Percentiles rank a stretch among this genome's conserved stretches.
Evolutionary conservation across 1,140 invertebrate species (phyloP).

Genomic region (Achatina immaculata): DNA sequence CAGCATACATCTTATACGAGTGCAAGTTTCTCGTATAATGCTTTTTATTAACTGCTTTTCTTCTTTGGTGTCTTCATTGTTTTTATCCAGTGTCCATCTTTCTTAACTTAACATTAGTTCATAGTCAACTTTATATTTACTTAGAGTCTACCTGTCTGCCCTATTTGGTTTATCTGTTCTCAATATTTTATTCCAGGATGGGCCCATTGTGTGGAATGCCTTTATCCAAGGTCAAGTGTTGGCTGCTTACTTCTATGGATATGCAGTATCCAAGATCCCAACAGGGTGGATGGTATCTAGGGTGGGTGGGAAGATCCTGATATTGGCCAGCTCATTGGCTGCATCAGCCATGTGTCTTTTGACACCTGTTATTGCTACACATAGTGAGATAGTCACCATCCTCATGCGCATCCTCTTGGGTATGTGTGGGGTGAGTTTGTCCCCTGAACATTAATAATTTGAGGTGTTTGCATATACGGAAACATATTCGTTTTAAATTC

Average conservation of each 20-base stretch:
- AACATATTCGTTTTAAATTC: too few relatives aligned
- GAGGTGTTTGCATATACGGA: too few relatives aligned
- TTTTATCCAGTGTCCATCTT: too few relatives aligned
- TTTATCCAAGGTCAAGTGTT: neutral
- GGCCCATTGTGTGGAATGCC: neutral
- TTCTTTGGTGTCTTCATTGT: too few relatives aligned
- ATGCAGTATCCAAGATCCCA: neutral
- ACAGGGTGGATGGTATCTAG: neutral
- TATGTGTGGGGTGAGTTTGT: neutral
- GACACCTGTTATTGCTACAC: neutral
- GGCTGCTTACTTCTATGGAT: neutral
- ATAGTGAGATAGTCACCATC: neutral
- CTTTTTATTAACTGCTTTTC: too few relatives aligned
- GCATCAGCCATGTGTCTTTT: neutral
- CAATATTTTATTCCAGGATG: neutral
- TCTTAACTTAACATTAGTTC: too few relatives aligned
- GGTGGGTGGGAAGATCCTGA: neutral
- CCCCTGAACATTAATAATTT: too few relatives aligned
- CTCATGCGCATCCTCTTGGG: neutral
- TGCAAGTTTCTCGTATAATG: too few relatives aligned
- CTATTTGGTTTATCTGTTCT: too few relatives aligned
- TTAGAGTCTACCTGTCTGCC: too few relatives aligned
- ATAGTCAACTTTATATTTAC: too few relatives aligned
- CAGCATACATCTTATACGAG: too few relatives aligned
- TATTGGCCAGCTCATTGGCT: neutral